Percentiles rank a stretch among this genome's conserved stretches.
Evolutionary conservation across 2,113 vertebrate species (phyloP).

Genomic region (Neotragus moschatus): DNA sequence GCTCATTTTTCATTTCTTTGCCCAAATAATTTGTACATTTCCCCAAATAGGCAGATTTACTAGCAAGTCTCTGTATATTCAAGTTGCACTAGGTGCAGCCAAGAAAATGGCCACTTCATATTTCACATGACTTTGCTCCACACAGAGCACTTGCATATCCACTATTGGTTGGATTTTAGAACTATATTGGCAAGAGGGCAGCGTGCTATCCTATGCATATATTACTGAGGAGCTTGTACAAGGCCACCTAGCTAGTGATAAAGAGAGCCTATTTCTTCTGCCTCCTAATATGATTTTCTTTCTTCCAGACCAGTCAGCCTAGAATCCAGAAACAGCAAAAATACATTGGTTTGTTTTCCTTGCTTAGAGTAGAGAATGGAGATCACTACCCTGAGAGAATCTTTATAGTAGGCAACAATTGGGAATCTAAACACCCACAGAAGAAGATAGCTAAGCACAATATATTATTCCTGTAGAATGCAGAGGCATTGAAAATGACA

Average conservation of each 20-base stretch:
- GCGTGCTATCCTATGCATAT: background rate
- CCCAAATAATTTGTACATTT: background rate
- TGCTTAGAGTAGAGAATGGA: background rate
- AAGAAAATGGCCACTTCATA: background rate
- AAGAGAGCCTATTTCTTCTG: background rate
- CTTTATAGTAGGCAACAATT: background rate
- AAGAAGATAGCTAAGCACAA: slow-evolving; percentile 1
- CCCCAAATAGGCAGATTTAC: background rate
- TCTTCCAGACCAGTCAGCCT: background rate
- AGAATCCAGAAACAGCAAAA: slow-evolving; percentile 27
- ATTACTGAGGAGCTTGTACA: background rate
- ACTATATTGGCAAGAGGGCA: background rate
- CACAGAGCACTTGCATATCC: background rate
- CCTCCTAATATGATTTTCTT: background rate
- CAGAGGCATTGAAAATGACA: background rate
- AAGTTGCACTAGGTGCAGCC: background rate
- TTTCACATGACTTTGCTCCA: background rate
- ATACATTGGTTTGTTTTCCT: background rate
- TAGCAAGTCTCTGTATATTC: background rate
- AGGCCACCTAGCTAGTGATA: background rate
- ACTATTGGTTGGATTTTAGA: background rate
- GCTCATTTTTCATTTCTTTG: background rate
- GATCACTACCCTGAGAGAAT: background rate
- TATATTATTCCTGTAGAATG: background rate
- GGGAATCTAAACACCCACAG: background rate